Base-by-base conservation (phyloP, 2,888 invertebrate species). In the Hipparchia sbordonii region DNA sequence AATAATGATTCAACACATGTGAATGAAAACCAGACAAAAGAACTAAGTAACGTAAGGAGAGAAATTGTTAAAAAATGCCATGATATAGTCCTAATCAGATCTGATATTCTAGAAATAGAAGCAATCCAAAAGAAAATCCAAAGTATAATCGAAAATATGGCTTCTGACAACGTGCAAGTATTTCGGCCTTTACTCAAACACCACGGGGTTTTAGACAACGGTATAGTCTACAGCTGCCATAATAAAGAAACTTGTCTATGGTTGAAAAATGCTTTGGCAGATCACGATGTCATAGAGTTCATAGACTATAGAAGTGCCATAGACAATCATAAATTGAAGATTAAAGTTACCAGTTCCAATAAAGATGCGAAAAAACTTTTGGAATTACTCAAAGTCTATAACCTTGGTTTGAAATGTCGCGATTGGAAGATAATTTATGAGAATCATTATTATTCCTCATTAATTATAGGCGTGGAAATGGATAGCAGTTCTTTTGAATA, bases 201-300 rank as follows among this genome's bases (percentile, higher is more conserved):
- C 76, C 81, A 86, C 59, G 90, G 90, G 1, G 76, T 86, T 0
- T 77, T 85, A 81, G 79, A 86, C 76, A 85, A 84, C 73, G 82
- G 78, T 0, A 46, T 91, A 0, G 65, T 87, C 0, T 90, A 90
- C 68, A 82, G 79, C 75, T 91, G 89, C 77, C 81, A 87, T 56
- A 81, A 81, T 45, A 79, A 85, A 74, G 78, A 79, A 10, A 80
- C 84, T 46, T 81, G 77, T 61, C 46, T 73, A 0, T 84, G 85
- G 79, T 73, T 87, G 1, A 71, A 78, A 71, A 77, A 78, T 3
- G 63, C 76, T 8, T 13, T 83, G 8, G 73, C 72, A 68, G 76
- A 72, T 70, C 73, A 82, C 6, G 77, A 74, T 65, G 60, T 81
- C 45, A 67, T 77, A 9, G 71, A 74, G 5, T 67, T 81, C 45